Conservation (phyloP, 2,888 invertebrate species). For the Trimorus sp. region DNA sequence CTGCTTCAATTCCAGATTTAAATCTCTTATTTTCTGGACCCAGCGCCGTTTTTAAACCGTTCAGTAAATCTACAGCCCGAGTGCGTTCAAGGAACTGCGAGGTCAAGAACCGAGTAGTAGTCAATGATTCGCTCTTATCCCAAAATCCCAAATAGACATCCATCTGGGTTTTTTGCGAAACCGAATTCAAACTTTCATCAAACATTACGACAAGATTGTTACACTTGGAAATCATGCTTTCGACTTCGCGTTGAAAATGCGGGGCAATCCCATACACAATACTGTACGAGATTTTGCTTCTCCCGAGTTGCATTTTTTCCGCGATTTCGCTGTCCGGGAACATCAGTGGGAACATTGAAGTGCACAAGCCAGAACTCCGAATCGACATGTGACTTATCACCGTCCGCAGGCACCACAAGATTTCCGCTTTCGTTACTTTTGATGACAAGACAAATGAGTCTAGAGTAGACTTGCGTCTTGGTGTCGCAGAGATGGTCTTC, state of each 20-base stretch:
- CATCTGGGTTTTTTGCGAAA: constrained; percentile 69
- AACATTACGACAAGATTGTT: constrained; percentile 56
- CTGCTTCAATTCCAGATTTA: constrained; percentile 17
- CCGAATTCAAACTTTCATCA: constrained; percentile 64
- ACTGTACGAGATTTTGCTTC: constrained; percentile 4
- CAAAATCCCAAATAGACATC: constrained; percentile 70
- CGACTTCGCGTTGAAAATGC: constrained; percentile 47
- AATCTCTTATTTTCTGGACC: constrained; percentile 20
- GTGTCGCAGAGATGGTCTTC: neutral
- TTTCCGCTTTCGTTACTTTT: constrained; percentile 27
- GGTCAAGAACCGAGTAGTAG: constrained; percentile 67
- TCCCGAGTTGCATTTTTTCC: neutral
- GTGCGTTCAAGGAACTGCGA: constrained; percentile 46
- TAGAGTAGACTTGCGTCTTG: no score
- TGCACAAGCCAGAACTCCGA: constrained; percentile 10
- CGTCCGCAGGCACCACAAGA: constrained; percentile 14
- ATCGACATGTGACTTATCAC: constrained; percentile 4
- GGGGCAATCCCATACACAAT: constrained; percentile 59
- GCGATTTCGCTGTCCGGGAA: constrained; percentile 24
- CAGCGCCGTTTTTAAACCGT: constrained; percentile 2
- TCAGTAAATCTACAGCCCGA: constrained; percentile 42
- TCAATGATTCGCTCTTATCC: constrained; percentile 61
- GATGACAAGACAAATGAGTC: neutral
- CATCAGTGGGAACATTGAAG: neutral
- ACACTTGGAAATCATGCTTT: constrained; percentile 36